A percentile compares a stretch with the other conserved stretches of the same genome.
phyloP scores from a whole-genome alignment of 2,888 invertebrate genomes.

The Leptopilina drosophilae region DNA sequence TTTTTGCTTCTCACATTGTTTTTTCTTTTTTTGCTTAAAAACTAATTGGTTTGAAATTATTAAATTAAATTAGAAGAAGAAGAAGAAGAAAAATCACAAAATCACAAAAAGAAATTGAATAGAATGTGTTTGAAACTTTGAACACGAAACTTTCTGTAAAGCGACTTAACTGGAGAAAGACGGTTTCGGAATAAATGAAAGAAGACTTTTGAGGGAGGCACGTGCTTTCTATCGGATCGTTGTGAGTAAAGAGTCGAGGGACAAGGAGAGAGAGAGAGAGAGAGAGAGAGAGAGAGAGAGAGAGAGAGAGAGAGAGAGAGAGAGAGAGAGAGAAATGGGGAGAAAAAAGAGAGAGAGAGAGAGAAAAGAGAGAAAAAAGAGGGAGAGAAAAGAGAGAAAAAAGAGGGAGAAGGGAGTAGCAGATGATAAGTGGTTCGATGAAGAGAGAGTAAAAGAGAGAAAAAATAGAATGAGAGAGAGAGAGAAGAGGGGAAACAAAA shows the following conservation, averaged over 20 bases:
- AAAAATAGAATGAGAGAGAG: background rate
- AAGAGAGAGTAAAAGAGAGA: constrained; percentile 36
- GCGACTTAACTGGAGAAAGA: constrained; percentile 20
- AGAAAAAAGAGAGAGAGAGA: constrained; percentile 14
- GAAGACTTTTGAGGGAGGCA: constrained; percentile 40
- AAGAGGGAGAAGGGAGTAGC: constrained; percentile 28
- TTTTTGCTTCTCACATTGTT: background rate
- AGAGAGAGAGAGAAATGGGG: constrained; percentile 20
- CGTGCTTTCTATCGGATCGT: constrained; percentile 37
- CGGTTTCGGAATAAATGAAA: constrained; percentile 37
- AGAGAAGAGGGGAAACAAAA: constrained; percentile 40
- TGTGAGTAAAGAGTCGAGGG: constrained; percentile 39
- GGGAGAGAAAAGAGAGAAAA: background rate
- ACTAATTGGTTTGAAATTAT: background rate
- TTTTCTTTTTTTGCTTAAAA: background rate
- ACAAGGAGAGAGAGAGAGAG: constrained; percentile 20
- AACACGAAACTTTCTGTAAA: background rate
- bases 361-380: background rate
- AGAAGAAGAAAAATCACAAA: background rate
- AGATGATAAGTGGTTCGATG: constrained; percentile 36
- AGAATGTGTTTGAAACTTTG: no score
- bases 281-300: background rate
- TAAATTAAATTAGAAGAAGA: background rate
- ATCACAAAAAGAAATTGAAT: no score
- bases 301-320: background rate